Evolutionary conservation across 2,113 vertebrate genomes (phyloP).

Genomic region (Chloropsis hardwickii): DNA sequence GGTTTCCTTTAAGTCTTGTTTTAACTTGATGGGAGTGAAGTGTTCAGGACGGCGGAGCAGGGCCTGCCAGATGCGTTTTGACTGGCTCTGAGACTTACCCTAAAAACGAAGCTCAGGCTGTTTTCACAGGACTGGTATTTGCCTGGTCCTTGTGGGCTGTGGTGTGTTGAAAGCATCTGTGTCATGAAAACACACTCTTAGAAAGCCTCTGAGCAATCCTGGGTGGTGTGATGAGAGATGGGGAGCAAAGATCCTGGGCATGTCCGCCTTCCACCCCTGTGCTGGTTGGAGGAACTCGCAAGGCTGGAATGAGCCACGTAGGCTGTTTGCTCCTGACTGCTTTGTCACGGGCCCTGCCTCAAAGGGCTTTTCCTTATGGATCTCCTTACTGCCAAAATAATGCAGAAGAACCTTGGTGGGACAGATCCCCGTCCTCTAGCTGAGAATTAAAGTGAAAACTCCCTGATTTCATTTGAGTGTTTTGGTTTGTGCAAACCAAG

Average conservation of each 20-base stretch:
- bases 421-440: not conserved
- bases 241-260: not conserved
- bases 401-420: not conserved
- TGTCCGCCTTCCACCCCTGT: accelerated
- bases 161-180: accelerated
- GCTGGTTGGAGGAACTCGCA: not conserved
- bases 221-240: not conserved
- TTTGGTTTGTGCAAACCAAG: not conserved
- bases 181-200: accelerated
- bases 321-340: not conserved
- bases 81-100: not conserved
- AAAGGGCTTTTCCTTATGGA: not conserved
- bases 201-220: not conserved
- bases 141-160: not conserved
- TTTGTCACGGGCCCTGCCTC: not conserved
- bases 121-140: not conserved
- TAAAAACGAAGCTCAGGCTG: not conserved
- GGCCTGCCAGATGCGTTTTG: not conserved
- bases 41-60: not conserved
- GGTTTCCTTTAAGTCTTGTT: slow-evolving; percentile 23
- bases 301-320: not conserved
- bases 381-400: slow-evolving; percentile 13
- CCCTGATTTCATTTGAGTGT: not conserved
- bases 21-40: not conserved
- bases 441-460: not conserved